Conservation (phyloP, 2,888 invertebrate species). For the Tetanocera ferruginea region DNA sequence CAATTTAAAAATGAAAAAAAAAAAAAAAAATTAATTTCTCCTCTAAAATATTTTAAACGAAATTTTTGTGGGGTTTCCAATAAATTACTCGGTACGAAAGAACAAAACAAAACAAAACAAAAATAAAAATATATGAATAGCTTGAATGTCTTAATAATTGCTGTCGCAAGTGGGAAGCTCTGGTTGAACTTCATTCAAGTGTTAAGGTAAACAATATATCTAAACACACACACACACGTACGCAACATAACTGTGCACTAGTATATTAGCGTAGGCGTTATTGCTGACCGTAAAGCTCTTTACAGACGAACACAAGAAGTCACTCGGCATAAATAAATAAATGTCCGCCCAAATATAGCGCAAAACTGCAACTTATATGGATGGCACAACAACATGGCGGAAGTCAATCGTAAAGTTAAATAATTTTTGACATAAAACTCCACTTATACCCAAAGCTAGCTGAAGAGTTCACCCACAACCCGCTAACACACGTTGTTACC, state of each 20-base stretch:
- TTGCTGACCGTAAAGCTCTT: neutral
- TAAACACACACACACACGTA: too few relatives aligned
- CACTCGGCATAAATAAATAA: slow-evolving; percentile 14
- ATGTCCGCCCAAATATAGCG: slow-evolving; percentile 46
- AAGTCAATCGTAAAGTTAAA: slow-evolving; percentile 49
- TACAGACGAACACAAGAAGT: neutral
- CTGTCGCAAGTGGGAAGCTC: too few relatives aligned
- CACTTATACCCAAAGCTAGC: neutral
- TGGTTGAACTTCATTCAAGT: too few relatives aligned
- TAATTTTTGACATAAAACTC: slow-evolving; percentile 45
- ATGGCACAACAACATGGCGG: slow-evolving; percentile 37
- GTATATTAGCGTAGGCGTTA: neutral
- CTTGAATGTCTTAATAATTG: neutral
- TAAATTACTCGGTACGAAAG: too few relatives aligned
- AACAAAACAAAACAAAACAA: neutral
- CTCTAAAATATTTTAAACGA: too few relatives aligned
- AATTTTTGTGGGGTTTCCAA: too few relatives aligned
- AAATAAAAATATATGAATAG: neutral
- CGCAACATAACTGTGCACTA: neutral
- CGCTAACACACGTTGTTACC: neutral
- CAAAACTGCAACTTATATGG: slow-evolving; percentile 1
- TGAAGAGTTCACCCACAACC: neutral
- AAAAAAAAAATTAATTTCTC: too few relatives aligned
- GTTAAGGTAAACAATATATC: too few relatives aligned
- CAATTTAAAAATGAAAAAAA: too few relatives aligned